Base-by-base conservation (phyloP, 1,140 invertebrate genomes). In the Drosophila willistoni region DNA sequence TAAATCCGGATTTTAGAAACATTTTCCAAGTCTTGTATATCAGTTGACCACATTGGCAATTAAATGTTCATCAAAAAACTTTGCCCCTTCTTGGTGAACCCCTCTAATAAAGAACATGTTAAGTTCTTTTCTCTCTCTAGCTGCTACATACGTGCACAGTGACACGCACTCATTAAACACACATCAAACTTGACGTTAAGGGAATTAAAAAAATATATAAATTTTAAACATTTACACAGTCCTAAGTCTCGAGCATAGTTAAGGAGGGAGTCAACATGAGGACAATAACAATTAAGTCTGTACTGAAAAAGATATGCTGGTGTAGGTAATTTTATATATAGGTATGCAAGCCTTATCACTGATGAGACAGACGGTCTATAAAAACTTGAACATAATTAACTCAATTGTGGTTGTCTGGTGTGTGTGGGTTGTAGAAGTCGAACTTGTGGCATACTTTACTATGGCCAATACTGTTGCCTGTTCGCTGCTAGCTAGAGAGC, bases 361-460 rank as follows among this genome's bases (percentile, higher is more conserved):
- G 41, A 44, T 4, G 17, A 7, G 55, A 62, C 77, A 84, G 61
- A 3, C 44, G 29, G 64, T 9, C 47, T 47, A 71, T 60, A 25
- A 55, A 19, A 73, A 71, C 55, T 74, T 66, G 29, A 56, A 60
- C 54, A 73, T 71, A 77, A 85, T 77, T 81, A 85, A 60, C 69
- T 74, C 68, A 47, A 80, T 74, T 64, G 64, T 44, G 7, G 17
- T 10, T 22, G 29, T 33, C 59, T 41, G 9, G 39, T 60, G 19
- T 29, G 61, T 61, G 7, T 13, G 25, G 5, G 29, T 29, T 29
- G 29, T 29, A 29, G 29, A 29, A 19, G 41, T 36, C 14, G 36
- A 39, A 39, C 36, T 39, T 7, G 65, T 47, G 64, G 39, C 22
- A 64, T 63, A 63, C 66, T 76, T 78, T 64, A 56, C 34, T 63